These are phyloP conservation scores for Anhinga rufa DNA, from an alignment of 2,113 vertebrate genomes.

Conservation along the genomic window DNA sequence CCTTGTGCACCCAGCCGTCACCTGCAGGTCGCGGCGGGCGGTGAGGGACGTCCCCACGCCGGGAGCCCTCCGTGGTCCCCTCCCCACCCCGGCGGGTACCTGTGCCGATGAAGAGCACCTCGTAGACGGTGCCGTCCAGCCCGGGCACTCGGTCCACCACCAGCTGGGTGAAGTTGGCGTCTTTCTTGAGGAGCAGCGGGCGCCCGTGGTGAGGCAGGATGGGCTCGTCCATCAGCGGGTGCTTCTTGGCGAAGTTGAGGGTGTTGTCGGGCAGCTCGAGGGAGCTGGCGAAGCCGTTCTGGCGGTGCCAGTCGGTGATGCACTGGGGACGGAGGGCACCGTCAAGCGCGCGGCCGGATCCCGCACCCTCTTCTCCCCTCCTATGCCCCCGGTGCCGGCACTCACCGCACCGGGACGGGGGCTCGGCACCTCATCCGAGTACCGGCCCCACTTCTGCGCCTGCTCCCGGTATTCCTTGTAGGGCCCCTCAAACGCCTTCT, in stretches of 20 bases:
- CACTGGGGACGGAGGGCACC: slow-evolving; percentile 71
- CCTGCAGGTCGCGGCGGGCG: slow-evolving; percentile 54
- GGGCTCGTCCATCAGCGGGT: slow-evolving; percentile 90
- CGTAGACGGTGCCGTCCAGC: slow-evolving; percentile 80
- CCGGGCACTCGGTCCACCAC: slow-evolving; percentile 82
- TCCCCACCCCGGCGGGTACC: slow-evolving; percentile 41
- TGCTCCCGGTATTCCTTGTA: slow-evolving; percentile 91
- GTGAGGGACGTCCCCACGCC: not conserved
- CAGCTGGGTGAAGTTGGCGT: slow-evolving; percentile 89
- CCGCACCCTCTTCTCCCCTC: rapidly evolving
- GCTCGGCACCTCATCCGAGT: slow-evolving; percentile 77
- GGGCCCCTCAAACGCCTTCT: slow-evolving; percentile 87
- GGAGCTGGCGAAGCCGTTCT: slow-evolving; percentile 84
- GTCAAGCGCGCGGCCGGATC: rapidly evolving
- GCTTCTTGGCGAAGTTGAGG: slow-evolving; percentile 96
- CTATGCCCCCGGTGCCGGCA: rapidly evolving
- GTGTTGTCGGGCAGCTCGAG: slow-evolving; percentile 93
- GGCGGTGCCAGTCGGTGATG: slow-evolving; percentile 88
- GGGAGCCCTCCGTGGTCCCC: not conserved
- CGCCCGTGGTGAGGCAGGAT: slow-evolving; percentile 72
- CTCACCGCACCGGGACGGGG: slow-evolving; percentile 91
- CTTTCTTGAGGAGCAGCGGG: slow-evolving; percentile 91
- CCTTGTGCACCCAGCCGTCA: slow-evolving; percentile 91
- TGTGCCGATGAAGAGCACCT: slow-evolving; percentile 93
- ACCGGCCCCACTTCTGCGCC: slow-evolving; percentile 87